These are phyloP conservation scores for Halcyon smyrnensis DNA, from an alignment of 2,797 vertebrate genomes.

Conservation along the genomic window DNA sequence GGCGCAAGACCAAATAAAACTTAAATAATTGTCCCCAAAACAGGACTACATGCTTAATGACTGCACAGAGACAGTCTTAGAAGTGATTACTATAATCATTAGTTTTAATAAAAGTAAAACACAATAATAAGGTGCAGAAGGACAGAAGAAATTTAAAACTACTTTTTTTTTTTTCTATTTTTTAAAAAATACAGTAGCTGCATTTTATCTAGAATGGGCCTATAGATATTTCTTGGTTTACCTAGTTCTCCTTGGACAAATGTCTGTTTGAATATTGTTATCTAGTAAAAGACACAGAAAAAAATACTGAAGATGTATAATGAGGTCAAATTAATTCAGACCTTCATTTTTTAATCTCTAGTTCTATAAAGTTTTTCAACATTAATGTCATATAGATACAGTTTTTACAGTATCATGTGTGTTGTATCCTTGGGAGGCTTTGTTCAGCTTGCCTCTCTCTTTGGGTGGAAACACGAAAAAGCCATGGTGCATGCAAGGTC, in stretches of 20 bases:
- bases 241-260: background rate
- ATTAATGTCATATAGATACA: background rate
- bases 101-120: background rate
- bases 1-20: background rate
- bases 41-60: background rate
- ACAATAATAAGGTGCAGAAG: background rate
- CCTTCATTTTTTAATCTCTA: background rate
- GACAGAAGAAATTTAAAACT: background rate
- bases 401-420: background rate
- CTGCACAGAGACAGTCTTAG: background rate
- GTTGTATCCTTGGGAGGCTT: background rate
- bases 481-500: accelerated
- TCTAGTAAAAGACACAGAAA: background rate
- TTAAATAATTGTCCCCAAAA: background rate
- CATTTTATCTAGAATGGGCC: background rate
- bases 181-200: background rate
- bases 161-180: background rate
- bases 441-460: background rate
- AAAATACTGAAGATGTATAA: background rate
- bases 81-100: background rate
- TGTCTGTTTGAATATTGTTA: background rate
- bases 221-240: background rate
- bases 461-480: background rate
- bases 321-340: background rate
- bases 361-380: background rate